Evolutionary conservation across 2,888 invertebrate genomes (phyloP).

Genomic region (Eristalis pertinax): DNA sequence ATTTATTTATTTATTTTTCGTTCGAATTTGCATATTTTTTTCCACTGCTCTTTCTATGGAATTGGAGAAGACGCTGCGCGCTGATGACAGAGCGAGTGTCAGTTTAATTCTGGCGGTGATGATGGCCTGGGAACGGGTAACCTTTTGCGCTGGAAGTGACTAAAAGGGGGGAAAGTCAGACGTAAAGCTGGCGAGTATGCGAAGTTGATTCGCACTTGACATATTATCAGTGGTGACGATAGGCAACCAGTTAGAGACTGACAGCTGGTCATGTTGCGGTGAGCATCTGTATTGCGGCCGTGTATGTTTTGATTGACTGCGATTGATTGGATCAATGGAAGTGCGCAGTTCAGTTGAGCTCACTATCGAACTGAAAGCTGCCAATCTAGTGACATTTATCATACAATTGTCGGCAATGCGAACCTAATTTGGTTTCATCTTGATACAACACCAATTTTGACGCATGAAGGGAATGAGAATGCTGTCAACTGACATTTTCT

Average conservation of each 20-base stretch:
- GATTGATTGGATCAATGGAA: not conserved
- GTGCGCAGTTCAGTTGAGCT: no score
- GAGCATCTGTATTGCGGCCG: not conserved
- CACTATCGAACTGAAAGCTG: no score
- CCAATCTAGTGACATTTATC: no score
- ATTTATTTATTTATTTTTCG: not conserved
- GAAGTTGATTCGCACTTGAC: not conserved
- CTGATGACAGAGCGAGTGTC: constrained; percentile 4
- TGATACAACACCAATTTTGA: no score
- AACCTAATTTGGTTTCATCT: no score
- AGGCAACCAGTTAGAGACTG: not conserved
- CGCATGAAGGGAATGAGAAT: no score
- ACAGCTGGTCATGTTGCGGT: not conserved
- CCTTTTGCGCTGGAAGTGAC: not conserved
- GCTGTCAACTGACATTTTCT: no score
- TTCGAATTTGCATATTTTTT: constrained; percentile 33
- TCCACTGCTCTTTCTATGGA: constrained; percentile 17
- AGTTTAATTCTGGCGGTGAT: constrained; percentile 32
- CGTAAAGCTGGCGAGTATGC: not conserved
- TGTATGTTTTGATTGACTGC: not conserved
- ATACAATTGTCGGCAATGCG: no score
- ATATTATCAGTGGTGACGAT: not conserved
- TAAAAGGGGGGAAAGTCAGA: not conserved
- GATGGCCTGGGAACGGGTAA: not conserved
- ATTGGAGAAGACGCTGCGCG: not conserved